Conservation (phyloP, 2,888 invertebrate species). For the Ormyrus nitidulus region DNA sequence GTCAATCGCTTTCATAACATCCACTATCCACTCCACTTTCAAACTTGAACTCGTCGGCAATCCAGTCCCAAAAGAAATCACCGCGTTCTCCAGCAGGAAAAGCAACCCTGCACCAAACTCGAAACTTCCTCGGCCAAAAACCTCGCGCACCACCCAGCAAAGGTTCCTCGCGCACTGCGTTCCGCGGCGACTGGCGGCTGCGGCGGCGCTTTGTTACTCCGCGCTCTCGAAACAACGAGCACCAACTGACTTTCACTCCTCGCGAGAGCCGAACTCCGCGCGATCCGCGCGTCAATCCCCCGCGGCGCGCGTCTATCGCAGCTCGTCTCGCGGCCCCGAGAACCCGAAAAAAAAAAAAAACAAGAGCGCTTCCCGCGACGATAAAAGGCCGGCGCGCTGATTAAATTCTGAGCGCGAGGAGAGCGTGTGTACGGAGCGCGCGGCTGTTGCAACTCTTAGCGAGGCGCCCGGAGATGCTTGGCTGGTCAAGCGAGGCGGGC, state of each 20-base stretch:
- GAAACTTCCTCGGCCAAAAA: background rate
- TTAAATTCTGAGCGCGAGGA: constrained; percentile 20
- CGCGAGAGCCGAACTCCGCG: too few species aligned
- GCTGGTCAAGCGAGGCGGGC: constrained; percentile 58
- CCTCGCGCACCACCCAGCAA: background rate
- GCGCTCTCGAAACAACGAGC: background rate
- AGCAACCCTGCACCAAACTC: background rate
- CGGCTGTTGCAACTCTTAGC: background rate
- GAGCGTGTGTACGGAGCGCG: background rate
- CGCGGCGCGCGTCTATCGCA: too few species aligned
- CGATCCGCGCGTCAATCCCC: too few species aligned
- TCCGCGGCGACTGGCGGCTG: background rate
- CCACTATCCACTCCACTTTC: too few species aligned
- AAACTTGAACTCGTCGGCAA: too few species aligned
- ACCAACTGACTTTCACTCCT: too few species aligned
- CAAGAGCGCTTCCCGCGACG: background rate
- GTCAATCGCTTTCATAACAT: too few species aligned
- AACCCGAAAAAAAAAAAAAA: background rate
- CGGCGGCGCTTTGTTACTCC: constrained; percentile 2
- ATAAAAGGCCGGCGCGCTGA: constrained; percentile 27
- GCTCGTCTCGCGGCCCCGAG: too few species aligned
- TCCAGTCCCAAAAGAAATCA: too few species aligned
- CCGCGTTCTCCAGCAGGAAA: too few species aligned
- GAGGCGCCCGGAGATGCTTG: constrained; percentile 51
- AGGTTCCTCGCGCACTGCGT: too few species aligned